Percentiles rank a stretch among this genome's conserved stretches.
Conservation (phyloP, 2,888 invertebrate species). For the Thymelicus lineola region DNA sequence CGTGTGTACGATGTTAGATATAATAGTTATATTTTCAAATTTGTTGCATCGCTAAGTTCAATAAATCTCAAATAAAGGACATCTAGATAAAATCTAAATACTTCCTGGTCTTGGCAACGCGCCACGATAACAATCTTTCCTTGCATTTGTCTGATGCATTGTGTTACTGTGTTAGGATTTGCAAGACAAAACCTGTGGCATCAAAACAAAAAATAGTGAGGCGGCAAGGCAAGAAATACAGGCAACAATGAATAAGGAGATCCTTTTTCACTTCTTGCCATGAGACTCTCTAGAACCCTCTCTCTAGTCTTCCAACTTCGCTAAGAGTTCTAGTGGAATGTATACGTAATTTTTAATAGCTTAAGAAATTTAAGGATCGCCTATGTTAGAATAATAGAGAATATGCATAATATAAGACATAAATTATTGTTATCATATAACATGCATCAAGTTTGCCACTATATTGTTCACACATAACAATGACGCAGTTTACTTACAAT, state of each 20-base stretch:
- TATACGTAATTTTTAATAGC: slow-evolving; percentile 25
- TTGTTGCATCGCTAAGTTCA: background rate
- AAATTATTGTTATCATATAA: too few relatives aligned
- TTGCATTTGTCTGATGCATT: slow-evolving; percentile 30
- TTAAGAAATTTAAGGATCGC: background rate
- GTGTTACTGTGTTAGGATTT: slow-evolving; percentile 36
- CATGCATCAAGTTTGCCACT: too few relatives aligned
- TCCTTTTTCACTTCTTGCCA: slow-evolving; percentile 20
- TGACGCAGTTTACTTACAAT: too few relatives aligned
- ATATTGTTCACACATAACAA: too few relatives aligned
- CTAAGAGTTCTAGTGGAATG: slow-evolving; percentile 15
- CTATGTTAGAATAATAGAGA: too few relatives aligned
- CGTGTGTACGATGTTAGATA: too few relatives aligned
- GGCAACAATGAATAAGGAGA: slow-evolving; percentile 20
- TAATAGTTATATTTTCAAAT: background rate
- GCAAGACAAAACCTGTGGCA: slow-evolving; percentile 25
- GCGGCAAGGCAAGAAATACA: slow-evolving; percentile 22
- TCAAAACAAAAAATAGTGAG: slow-evolving; percentile 17
- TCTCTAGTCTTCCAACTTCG: slow-evolving; percentile 22
- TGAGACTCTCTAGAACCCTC: slow-evolving; percentile 17
- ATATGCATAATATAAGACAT: too few relatives aligned
- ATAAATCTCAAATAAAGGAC: slow-evolving; percentile 4
- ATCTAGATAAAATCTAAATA: slow-evolving; percentile 19
- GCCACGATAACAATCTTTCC: slow-evolving; percentile 15
- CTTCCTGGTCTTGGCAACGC: slow-evolving; percentile 26